A percentile compares a stretch with the other conserved stretches of the same genome.
phyloP scores from a whole-genome alignment of 2,888 invertebrate genomes.

The Lasioglossum zephyrum region DNA sequence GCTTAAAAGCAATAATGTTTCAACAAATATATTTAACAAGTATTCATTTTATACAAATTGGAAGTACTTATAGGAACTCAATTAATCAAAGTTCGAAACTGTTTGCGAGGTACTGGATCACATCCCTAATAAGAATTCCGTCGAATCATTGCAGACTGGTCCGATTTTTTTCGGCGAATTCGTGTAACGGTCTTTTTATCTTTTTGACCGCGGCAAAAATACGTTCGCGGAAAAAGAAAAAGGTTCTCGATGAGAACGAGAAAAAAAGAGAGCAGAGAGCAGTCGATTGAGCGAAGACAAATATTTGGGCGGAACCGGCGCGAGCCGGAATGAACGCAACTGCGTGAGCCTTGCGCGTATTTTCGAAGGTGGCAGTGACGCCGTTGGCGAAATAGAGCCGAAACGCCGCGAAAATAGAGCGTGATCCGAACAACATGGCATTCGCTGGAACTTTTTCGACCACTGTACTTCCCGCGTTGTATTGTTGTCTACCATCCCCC shows the following conservation, averaged over 20 bases:
- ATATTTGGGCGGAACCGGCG: slow-evolving; percentile 60
- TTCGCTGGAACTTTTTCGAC: background rate
- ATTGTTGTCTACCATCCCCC: background rate
- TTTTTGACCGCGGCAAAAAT: slow-evolving; percentile 42
- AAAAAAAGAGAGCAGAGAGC: background rate
- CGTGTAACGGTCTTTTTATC: background rate
- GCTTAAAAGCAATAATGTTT: no score
- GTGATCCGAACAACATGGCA: background rate
- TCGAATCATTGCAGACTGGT: background rate
- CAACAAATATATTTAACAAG: no score
- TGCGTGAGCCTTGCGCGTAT: slow-evolving; percentile 19
- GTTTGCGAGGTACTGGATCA: no score
- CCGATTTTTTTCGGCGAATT: background rate
- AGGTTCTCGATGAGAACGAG: background rate
- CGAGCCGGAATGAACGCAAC: slow-evolving; percentile 33
- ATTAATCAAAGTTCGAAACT: no score
- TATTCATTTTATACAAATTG: no score
- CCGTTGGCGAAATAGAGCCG: background rate
- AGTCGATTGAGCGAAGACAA: slow-evolving; percentile 47
- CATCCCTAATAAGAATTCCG: no score
- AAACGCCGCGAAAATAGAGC: slow-evolving; percentile 5
- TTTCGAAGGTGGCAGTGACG: slow-evolving; percentile 11
- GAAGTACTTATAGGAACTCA: no score
- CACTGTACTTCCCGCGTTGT: no score
- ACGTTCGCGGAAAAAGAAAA: slow-evolving; percentile 42